Conservation (phyloP, 2,113 vertebrate genomes). For the Oreocharis arfaki region DNA sequence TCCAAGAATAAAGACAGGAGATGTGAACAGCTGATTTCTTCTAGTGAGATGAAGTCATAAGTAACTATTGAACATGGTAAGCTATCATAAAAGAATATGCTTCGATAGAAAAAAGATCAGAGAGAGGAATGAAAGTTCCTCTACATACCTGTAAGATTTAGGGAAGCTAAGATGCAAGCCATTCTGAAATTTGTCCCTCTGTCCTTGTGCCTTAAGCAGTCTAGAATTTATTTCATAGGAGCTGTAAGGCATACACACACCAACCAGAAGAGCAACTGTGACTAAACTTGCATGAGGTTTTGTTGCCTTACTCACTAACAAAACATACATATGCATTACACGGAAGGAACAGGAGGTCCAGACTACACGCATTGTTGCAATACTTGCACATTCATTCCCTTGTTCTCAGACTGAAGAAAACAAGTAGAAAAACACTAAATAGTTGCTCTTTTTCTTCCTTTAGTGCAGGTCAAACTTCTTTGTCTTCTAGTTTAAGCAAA, state of each 20-base stretch:
- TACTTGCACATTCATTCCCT: not conserved
- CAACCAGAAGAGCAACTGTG: not conserved
- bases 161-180: not conserved
- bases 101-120: not conserved
- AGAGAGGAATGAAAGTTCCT: not conserved
- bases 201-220: not conserved
- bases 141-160: not conserved
- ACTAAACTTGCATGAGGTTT: not conserved
- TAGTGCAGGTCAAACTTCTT: not conserved
- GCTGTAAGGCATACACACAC: not conserved
- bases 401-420: not conserved
- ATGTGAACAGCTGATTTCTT: rapidly evolving
- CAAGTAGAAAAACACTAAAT: not conserved
- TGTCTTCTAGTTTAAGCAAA: not conserved
- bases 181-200: not conserved
- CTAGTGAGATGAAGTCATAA: not conserved
- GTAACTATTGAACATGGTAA: not conserved
- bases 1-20: not conserved
- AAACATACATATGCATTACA: not conserved
- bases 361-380: not conserved
- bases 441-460: not conserved
- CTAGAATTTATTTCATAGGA: not conserved
- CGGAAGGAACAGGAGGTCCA: not conserved
- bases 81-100: not conserved
- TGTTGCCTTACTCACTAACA: not conserved